Evolutionary conservation across 1,140 invertebrate genomes (phyloP), one percentile per base, ranked within the genome.

Genomic region (Arion vulgaris): DNA sequence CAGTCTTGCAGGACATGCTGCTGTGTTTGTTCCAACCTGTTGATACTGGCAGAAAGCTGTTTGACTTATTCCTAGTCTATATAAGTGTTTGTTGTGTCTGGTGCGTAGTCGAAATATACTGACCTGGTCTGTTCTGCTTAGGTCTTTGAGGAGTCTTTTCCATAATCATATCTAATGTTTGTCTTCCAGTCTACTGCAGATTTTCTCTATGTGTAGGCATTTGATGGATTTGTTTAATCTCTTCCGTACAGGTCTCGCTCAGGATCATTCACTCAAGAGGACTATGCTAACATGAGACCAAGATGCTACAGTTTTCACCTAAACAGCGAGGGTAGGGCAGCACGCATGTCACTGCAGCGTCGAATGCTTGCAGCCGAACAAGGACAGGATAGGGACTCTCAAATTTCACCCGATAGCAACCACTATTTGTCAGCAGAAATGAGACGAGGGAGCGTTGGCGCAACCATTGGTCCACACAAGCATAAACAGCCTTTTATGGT

Each of bases 301-400:
- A 81, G 89, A 11, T 90, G 89, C 78, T 89, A 90, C 76, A 90
- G 90, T 84, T 90, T 90, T 82, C 90, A 91, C 81, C 83, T 90
- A 80, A 90, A 89, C 79, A 89, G 87, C 82, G 90, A 90, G 57
- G 89, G 88, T 5, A 73, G 86, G 32, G 88, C 89, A 32, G 86
- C 89, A 26, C 78, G 86, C 7, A 83, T 83, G 28, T 78, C 85
- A 19, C 69, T 77, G 39, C 82, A 82, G 26, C 83, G 84, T 26
- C 81, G 85, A n/a, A 80, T 85, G 51, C 80, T 84, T 57, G 41
- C 69, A 34, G 88, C 53, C 72, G 0, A 86, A 88, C 19, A 82
- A 83, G 72, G 62, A 45, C 45, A 85, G 72, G 83, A 83, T 2
- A 72, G 83, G 0, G 88, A 88, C 19, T 74, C 82, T 38, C 81